Conservation (phyloP, 2,113 vertebrate species). For the Gasterosteus aculeatus region DNA sequence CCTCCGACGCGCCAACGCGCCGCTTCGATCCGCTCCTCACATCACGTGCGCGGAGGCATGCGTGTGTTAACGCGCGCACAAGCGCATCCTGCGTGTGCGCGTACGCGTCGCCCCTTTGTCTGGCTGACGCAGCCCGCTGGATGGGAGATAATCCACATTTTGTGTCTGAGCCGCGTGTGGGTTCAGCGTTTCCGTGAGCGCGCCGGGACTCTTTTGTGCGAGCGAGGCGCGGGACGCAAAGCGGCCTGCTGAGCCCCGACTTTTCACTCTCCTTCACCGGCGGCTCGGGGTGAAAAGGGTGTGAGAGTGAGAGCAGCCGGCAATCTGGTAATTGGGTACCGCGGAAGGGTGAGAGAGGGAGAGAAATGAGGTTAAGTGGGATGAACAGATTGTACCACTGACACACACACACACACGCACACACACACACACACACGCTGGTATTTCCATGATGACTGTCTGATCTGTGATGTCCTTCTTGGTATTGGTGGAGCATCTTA, state of each 20-base stretch:
- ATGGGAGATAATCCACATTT: slow-evolving; percentile 68
- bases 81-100: neutral
- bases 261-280: slow-evolving; percentile 43
- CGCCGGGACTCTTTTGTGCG: slow-evolving; percentile 57
- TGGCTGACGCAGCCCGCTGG: slow-evolving; percentile 27
- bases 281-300: slow-evolving; percentile 47
- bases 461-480: slow-evolving; percentile 22
- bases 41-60: neutral
- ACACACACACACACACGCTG: neutral
- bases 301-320: slow-evolving; percentile 66
- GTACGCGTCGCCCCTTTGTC: slow-evolving; percentile 51
- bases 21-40: slow-evolving; percentile 3
- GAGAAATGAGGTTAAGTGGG: slow-evolving; percentile 75
- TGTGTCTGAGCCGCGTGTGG: slow-evolving; percentile 55
- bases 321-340: slow-evolving; percentile 75
- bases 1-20: neutral
- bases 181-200: slow-evolving; percentile 37
- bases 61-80: slow-evolving; percentile 11
- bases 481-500: neutral
- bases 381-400: slow-evolving; percentile 70
- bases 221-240: slow-evolving; percentile 64
- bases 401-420: slow-evolving; percentile 1
- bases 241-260: slow-evolving; percentile 61
- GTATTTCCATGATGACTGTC: slow-evolving; percentile 21
- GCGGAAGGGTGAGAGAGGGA: slow-evolving; percentile 1